These are phyloP conservation scores for Halcyon smyrnensis DNA, from an alignment of 2,797 vertebrate species.

Conservation along the genomic window DNA sequence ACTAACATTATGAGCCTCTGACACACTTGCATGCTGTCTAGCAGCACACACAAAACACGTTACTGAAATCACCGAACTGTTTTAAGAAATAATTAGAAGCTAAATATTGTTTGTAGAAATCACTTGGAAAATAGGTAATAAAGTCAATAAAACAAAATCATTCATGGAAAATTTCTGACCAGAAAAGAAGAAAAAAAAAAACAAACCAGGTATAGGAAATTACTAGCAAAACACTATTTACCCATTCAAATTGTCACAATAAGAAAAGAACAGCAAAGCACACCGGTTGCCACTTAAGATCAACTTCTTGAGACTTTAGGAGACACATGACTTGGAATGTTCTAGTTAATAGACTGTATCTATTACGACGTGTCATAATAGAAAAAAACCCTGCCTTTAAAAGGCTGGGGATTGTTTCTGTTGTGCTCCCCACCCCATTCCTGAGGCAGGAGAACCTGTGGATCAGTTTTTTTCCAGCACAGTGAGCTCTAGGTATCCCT, in stretches of 20 bases:
- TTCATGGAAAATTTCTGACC: neutral
- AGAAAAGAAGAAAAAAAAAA: neutral
- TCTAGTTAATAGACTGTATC: neutral
- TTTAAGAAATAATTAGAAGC: neutral
- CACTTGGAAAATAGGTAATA: neutral
- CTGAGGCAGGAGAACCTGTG: no score
- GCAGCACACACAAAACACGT: neutral
- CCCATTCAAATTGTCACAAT: neutral
- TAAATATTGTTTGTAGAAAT: neutral
- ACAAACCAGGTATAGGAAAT: neutral
- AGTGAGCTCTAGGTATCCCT: no score
- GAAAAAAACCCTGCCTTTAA: neutral
- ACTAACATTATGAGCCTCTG: neutral
- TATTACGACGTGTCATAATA: neutral
- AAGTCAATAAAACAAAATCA: neutral
- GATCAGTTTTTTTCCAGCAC: no score
- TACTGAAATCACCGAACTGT: neutral
- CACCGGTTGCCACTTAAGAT: neutral
- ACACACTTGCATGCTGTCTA: neutral
- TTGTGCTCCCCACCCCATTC: no score
- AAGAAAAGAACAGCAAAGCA: neutral
- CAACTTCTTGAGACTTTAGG: neutral
- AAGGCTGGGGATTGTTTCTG: no score
- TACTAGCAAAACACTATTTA: neutral
- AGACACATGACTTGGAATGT: neutral